Conservation (phyloP, 2,888 invertebrate genomes). For the Antheraea assamensis region DNA sequence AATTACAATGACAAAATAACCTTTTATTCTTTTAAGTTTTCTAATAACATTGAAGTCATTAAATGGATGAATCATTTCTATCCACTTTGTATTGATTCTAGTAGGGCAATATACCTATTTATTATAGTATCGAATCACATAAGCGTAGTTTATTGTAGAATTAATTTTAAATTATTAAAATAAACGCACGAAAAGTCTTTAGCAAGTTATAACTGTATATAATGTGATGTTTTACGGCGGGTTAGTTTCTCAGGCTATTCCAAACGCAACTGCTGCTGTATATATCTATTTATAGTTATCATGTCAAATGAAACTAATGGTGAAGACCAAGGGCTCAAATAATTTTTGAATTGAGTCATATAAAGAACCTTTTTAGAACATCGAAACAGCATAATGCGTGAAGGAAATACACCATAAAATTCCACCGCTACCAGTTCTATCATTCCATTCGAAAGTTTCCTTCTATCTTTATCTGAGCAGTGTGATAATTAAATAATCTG, state of each 20-base stretch:
- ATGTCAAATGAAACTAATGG: too few species aligned
- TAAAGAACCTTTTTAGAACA: too few species aligned
- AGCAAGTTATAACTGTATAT: not conserved
- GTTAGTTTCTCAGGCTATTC: not conserved
- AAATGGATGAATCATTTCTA: slow-evolving; percentile 2
- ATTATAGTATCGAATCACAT: not conserved
- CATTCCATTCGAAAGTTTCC: not conserved
- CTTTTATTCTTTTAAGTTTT: not conserved
- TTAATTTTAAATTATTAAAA: not conserved
- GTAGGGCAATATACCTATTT: not conserved
- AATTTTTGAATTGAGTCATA: too few species aligned
- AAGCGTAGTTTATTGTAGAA: not conserved
- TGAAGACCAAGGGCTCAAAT: too few species aligned
- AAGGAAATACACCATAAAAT: too few species aligned
- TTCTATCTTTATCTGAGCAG: not conserved
- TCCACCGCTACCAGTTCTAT: too few species aligned
- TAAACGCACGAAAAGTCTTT: not conserved
- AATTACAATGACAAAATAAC: not conserved
- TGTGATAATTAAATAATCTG: not conserved
- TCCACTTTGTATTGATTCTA: not conserved
- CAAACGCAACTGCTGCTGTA: not conserved
- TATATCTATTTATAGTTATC: too few species aligned
- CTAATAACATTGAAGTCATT: not conserved
- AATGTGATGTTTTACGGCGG: not conserved
- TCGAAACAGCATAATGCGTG: too few species aligned